Evolutionary conservation across 30 jellyfish, hydroid and myxozoan genomes (phyloP).

Genomic region (Haliclystus octoradiatus): DNA sequence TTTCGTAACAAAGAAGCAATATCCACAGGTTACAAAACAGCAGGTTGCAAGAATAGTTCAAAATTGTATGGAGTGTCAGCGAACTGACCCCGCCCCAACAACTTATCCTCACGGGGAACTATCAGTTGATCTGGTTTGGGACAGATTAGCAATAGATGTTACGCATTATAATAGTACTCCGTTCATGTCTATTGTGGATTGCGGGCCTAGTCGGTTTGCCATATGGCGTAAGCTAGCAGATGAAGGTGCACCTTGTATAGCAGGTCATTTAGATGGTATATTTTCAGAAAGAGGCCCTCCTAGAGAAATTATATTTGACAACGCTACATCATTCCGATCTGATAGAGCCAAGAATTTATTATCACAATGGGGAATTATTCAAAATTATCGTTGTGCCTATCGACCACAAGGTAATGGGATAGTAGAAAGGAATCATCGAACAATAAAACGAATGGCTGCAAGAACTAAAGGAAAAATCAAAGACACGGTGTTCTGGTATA

Average conservation of each 20-base stretch:
- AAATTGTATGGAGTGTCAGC: not conserved
- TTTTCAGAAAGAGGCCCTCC: not conserved
- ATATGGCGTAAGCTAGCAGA: not conserved
- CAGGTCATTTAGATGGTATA: not conserved
- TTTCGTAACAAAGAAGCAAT: not conserved
- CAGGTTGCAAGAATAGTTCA: not conserved
- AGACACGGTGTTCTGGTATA: no score
- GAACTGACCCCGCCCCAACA: not conserved
- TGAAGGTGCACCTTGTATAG: not conserved
- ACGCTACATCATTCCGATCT: no score
- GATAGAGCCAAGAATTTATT: no score
- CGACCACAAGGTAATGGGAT: no score
- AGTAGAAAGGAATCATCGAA: no score
- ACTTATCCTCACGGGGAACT: not conserved
- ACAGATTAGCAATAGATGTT: not conserved
- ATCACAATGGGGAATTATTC: no score
- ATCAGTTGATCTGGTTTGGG: not conserved
- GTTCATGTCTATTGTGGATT: not conserved
- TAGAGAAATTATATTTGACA: not conserved
- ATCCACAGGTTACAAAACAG: not conserved
- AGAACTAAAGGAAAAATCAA: no score
- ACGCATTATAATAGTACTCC: not conserved
- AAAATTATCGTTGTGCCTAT: no score
- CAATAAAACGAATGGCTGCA: no score
- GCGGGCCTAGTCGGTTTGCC: not conserved